Conservation (phyloP, 2,888 invertebrate species). For the Eupithecia subfuscata region DNA sequence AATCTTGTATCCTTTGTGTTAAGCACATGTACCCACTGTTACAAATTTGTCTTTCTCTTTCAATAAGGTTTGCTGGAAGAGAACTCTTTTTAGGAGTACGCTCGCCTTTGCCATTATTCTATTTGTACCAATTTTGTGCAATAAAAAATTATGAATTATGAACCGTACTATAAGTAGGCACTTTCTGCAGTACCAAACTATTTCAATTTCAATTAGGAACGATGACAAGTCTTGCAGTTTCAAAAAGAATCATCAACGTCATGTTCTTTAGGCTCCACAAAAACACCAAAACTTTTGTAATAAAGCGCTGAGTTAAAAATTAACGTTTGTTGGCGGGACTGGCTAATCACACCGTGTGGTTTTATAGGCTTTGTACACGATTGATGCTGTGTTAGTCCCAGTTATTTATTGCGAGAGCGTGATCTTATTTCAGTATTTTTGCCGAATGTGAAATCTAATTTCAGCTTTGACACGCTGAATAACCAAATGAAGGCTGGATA, state of each 20-base stretch:
- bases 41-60: no score
- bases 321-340: not conserved
- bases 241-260: not conserved
- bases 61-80: no score
- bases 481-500: slow-evolving; percentile 3
- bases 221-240: not conserved
- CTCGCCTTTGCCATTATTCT: no score
- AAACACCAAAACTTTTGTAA: not conserved
- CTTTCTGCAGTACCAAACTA: not conserved
- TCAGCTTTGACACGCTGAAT: slow-evolving; percentile 34
- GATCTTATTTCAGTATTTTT: slow-evolving; percentile 20
- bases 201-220: not conserved
- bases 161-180: not conserved
- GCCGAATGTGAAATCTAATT: slow-evolving; percentile 26
- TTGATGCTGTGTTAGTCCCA: slow-evolving; percentile 21
- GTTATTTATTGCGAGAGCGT: slow-evolving; percentile 29
- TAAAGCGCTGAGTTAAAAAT: not conserved
- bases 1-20: no score
- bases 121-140: no score
- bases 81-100: no score
- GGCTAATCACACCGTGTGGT: slow-evolving; percentile 20
- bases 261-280: not conserved
- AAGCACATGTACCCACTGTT: no score
- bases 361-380: slow-evolving; percentile 19
- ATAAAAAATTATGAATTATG: no score